Conservation (phyloP, 2,797 vertebrate genomes). For the Momotus momota region DNA sequence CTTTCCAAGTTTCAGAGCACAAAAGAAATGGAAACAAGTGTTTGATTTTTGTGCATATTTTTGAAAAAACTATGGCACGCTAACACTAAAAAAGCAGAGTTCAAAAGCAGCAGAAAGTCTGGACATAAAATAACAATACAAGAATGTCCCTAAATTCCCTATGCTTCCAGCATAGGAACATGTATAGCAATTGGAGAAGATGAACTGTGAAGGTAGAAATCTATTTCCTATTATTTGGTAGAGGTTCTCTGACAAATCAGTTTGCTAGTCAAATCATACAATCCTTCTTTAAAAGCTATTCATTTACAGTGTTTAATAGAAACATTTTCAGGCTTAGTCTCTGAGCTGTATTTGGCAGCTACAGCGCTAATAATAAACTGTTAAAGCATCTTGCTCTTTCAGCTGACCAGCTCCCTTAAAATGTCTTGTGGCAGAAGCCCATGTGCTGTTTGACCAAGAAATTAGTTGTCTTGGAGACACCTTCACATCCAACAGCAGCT, state of each 20-base stretch:
- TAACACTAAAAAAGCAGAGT: neutral
- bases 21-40: slow-evolving; percentile 17
- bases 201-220: neutral
- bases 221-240: neutral
- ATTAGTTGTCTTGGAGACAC: slow-evolving; percentile 60
- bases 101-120: neutral
- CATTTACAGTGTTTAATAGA: neutral
- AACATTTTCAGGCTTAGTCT: neutral
- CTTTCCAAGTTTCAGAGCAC: neutral
- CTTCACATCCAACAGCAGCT: slow-evolving; percentile 32
- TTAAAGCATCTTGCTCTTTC: slow-evolving; percentile 26
- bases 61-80: neutral
- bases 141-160: neutral
- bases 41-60: neutral
- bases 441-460: slow-evolving; percentile 54
- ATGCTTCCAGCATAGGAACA: neutral
- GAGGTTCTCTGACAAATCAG: neutral
- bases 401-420: slow-evolving; percentile 46
- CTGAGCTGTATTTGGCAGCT: slow-evolving; percentile 8
- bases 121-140: neutral
- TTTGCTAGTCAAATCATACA: neutral
- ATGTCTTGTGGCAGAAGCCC: slow-evolving; percentile 20
- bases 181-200: neutral
- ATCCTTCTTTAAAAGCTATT: neutral
- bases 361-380: slow-evolving; percentile 36